A percentile compares a stretch with the other conserved stretches of the same genome.
These are phyloP conservation scores for Xestia sexstrigata DNA, from an alignment of 2,888 invertebrate genomes.

Conservation along the genomic window DNA sequence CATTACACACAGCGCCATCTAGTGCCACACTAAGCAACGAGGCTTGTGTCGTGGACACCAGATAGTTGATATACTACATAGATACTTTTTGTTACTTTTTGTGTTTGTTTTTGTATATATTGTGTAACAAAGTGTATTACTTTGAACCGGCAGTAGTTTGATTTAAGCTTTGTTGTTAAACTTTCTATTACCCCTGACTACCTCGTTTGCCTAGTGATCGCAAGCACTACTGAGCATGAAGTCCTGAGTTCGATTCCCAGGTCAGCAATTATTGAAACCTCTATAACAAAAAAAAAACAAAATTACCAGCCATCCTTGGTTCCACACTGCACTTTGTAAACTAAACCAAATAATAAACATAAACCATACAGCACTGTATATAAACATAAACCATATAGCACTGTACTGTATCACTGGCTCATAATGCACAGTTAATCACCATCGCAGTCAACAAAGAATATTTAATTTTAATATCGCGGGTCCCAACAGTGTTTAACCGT, in stretches of 20 bases:
- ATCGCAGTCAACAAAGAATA: slow-evolving; percentile 39
- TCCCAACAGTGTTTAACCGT: slow-evolving; percentile 68
- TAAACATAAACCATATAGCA: neutral
- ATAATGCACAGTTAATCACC: slow-evolving; percentile 16
- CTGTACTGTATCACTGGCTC: neutral
- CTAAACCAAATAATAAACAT: neutral
- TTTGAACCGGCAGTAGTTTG: neutral
- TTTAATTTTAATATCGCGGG: slow-evolving; percentile 61
- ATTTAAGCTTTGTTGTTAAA: neutral
- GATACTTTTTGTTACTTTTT: no score
- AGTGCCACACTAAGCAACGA: no score
- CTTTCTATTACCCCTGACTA: neutral
- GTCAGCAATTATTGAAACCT: neutral
- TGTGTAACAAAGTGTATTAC: no score
- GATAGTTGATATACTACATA: no score
- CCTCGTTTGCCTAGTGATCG: neutral
- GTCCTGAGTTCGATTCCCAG: neutral
- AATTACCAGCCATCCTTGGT: neutral
- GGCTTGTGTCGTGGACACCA: no score
- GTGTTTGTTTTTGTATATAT: no score
- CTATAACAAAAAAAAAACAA: neutral
- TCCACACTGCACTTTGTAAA: neutral
- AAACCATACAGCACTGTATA: neutral
- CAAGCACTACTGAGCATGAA: neutral
- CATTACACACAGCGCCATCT: no score